Conservation (phyloP, 2,113 vertebrate species). For the Suncus etruscus region DNA sequence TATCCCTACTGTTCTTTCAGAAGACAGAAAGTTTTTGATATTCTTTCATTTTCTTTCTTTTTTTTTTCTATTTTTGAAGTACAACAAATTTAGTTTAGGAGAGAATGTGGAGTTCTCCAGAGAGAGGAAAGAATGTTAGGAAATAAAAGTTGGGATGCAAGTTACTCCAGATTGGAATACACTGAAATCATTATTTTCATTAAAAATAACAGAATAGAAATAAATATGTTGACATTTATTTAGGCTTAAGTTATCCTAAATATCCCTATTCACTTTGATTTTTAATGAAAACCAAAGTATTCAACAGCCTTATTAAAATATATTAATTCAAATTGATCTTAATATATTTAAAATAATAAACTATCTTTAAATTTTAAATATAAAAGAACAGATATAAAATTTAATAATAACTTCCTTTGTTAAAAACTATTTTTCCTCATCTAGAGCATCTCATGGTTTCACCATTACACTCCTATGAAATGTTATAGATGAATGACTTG, state of each 20-base stretch:
- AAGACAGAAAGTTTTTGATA: not conserved
- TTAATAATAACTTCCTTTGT: too few relatives aligned
- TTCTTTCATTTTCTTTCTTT: too few relatives aligned
- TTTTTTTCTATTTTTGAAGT: not conserved
- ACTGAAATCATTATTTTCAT: not conserved
- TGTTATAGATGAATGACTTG: conserved; percentile 7
- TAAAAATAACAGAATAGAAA: conserved; percentile 31
- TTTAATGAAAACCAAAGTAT: not conserved
- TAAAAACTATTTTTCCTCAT: not conserved
- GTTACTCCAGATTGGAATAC: too few relatives aligned
- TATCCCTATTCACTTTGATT: not conserved
- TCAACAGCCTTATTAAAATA: conserved; percentile 34
- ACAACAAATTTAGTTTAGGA: too few relatives aligned
- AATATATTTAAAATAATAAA: not conserved
- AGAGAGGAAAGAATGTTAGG: too few relatives aligned
- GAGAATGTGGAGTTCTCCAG: too few relatives aligned
- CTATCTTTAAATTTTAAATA: not conserved
- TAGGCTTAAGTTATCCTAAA: not conserved
- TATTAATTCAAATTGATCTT: not conserved
- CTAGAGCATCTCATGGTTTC: not conserved
- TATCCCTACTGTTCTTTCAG: not conserved
- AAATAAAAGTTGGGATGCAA: too few relatives aligned
- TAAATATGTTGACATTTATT: not conserved
- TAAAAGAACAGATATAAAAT: not conserved
- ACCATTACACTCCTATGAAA: not conserved